phyloP scores from a whole-genome alignment of 2,797 vertebrate genomes.

The Intellagama lesueurii region DNA sequence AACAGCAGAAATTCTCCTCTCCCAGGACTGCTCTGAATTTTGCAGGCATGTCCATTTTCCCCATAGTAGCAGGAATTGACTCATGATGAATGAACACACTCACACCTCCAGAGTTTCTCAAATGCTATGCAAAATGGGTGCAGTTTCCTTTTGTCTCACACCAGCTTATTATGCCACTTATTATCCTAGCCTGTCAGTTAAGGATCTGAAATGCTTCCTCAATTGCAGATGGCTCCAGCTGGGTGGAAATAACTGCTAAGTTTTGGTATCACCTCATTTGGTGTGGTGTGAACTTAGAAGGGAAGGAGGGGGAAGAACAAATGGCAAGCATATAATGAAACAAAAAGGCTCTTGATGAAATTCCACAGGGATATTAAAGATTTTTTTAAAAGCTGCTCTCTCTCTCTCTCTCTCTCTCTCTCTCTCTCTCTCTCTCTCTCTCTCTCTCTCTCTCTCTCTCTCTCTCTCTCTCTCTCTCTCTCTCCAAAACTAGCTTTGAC shows the following conservation, averaged over 20 bases:
- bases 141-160: conserved; percentile 4
- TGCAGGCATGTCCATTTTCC: not conserved
- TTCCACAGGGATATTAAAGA: not conserved
- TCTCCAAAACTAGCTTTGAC: no score
- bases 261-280: conserved; percentile 31
- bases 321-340: not conserved
- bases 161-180: not conserved
- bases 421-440: no score
- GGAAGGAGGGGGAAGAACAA: not conserved
- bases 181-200: conserved; percentile 6
- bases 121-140: not conserved
- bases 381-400: no score
- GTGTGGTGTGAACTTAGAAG: not conserved
- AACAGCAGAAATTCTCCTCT: not conserved
- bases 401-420: no score
- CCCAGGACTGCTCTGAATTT: not conserved
- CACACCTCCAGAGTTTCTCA: not conserved
- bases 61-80: conserved; percentile 1
- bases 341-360: not conserved
- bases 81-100: not conserved
- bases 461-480: no score
- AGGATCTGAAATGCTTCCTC: conserved; percentile 24
- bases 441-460: no score
- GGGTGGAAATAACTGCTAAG: conserved; percentile 30
- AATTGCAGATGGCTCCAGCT: not conserved